phyloP scores from a whole-genome alignment of 2,113 vertebrate genomes.

The Megaptera novaeangliae region DNA sequence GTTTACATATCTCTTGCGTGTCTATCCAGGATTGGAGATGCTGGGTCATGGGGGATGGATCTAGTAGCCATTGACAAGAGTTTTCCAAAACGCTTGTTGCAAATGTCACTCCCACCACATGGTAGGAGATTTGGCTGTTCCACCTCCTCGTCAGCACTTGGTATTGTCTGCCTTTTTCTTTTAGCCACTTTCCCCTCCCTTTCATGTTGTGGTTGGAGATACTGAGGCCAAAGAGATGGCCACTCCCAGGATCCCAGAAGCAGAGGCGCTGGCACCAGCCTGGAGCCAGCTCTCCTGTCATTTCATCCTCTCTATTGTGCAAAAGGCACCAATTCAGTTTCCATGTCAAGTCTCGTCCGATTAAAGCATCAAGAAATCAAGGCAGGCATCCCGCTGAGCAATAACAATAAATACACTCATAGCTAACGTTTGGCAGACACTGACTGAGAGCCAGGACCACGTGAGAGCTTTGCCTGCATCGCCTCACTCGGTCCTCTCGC shows the following conservation, averaged over 20 bases:
- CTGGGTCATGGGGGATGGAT: neutral
- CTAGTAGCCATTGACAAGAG: accelerated
- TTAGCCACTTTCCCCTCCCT: too few relatives aligned
- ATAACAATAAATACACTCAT: accelerated
- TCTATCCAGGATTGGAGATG: neutral
- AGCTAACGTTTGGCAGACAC: accelerated
- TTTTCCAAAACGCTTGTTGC: accelerated
- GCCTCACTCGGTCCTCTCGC: accelerated
- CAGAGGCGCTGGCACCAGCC: accelerated
- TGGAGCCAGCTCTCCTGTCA: neutral
- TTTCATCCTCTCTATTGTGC: neutral
- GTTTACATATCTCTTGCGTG: neutral
- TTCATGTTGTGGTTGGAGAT: neutral
- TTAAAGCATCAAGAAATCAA: neutral
- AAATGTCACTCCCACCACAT: neutral
- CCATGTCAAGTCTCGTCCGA: accelerated
- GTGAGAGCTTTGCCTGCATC: neutral
- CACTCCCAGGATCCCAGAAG: neutral
- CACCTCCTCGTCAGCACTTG: neutral
- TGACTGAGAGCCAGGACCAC: neutral
- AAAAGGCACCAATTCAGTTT: neutral
- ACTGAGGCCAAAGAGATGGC: neutral
- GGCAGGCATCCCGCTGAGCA: neutral
- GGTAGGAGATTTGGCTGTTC: accelerated
- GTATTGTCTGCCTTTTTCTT: neutral